Evolutionary conservation across 2,113 vertebrate genomes (phyloP).

Genomic region (Alosa alosa): DNA sequence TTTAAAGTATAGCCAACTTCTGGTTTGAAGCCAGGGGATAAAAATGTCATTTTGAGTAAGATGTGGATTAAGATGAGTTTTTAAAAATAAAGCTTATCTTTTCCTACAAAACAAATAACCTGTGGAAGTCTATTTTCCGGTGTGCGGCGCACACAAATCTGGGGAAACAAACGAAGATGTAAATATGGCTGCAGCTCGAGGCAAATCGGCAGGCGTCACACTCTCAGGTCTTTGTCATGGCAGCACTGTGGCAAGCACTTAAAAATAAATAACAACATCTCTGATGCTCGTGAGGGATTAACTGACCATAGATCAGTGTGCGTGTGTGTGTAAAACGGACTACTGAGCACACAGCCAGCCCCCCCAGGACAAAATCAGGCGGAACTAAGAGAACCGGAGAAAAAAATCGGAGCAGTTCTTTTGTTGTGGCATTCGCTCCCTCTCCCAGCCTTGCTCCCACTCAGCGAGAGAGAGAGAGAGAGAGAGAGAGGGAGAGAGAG

Average conservation of each 20-base stretch:
- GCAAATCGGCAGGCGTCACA: background rate
- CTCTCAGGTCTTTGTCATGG: background rate
- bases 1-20: background rate
- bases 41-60: background rate
- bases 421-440: background rate
- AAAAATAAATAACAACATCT: slow-evolving; percentile 1
- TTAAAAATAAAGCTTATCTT: background rate
- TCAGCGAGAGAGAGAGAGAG: too few relatives aligned
- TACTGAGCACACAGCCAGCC: background rate
- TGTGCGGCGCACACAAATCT: background rate
- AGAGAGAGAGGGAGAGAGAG: too few relatives aligned
- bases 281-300: background rate
- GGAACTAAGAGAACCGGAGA: slow-evolving; percentile 2
- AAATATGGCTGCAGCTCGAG: background rate
- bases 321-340: background rate
- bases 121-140: background rate
- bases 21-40: background rate
- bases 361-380: background rate
- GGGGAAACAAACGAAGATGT: background rate
- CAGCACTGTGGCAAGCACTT: background rate
- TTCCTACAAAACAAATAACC: background rate
- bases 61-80: background rate
- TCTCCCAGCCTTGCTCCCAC: background rate
- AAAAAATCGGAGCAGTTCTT: background rate
- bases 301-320: background rate